Evolutionary conservation across 2,113 vertebrate species (phyloP).

Genomic region (Rhea americana): DNA sequence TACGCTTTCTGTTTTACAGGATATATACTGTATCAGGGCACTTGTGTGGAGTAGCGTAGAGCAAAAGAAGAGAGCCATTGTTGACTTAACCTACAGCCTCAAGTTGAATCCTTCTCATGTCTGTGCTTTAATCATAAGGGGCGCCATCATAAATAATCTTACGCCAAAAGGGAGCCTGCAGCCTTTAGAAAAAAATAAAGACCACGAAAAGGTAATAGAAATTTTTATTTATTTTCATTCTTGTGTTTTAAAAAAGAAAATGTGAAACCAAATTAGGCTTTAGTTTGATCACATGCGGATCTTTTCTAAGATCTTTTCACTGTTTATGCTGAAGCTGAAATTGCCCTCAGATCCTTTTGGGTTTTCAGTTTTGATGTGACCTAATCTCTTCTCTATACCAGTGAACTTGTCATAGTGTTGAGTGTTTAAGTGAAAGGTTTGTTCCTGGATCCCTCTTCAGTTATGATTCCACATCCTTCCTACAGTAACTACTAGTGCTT

Average conservation of each 20-base stretch:
- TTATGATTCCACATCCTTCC: background rate
- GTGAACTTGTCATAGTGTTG: background rate
- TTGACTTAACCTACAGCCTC: slow-evolving; percentile 27
- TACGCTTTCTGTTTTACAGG: slow-evolving; percentile 4
- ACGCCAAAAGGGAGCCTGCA: background rate
- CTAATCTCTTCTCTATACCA: background rate
- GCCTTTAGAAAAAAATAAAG: background rate
- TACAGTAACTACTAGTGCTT: background rate
- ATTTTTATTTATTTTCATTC: background rate
- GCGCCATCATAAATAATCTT: background rate
- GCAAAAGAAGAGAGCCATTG: slow-evolving; percentile 14
- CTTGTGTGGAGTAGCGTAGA: slow-evolving; percentile 19
- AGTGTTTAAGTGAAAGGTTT: background rate
- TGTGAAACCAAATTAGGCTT: background rate
- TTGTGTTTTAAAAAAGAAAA: background rate
- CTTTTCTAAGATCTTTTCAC: background rate
- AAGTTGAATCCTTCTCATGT: slow-evolving; percentile 12
- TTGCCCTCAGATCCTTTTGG: background rate
- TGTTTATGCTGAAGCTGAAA: background rate
- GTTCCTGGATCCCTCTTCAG: background rate
- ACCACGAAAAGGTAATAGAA: slow-evolving; percentile 15
- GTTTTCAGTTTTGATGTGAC: background rate
- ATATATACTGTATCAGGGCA: background rate
- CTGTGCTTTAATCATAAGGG: slow-evolving; percentile 33
- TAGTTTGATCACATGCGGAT: background rate